Evolutionary conservation across 2,888 invertebrate genomes (phyloP).

Genomic region (Exephanes ischioxanthus): DNA sequence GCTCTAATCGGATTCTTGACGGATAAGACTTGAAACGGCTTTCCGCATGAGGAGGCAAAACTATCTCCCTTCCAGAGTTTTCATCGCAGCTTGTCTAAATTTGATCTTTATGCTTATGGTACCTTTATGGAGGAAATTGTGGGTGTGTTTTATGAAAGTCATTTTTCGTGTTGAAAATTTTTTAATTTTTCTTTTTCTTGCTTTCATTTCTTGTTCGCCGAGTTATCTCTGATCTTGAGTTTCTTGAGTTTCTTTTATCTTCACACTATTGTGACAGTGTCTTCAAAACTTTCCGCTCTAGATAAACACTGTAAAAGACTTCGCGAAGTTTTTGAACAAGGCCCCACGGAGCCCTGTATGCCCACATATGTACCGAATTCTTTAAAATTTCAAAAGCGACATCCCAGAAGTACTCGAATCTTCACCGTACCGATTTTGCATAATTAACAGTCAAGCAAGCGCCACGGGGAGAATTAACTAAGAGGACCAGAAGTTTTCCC

Average conservation of each 20-base stretch:
- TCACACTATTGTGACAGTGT: neutral
- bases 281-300: neutral
- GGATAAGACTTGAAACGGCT: constrained; percentile 4
- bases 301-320: neutral
- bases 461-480: neutral
- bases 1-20: constrained; percentile 1
- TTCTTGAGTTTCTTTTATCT: neutral
- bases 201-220: neutral
- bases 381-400: neutral
- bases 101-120: neutral
- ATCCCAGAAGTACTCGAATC: neutral
- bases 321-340: neutral
- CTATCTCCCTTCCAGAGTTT: neutral
- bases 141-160: neutral
- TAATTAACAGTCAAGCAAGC: neutral
- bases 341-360: neutral
- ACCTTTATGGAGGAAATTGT: neutral
- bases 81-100: neutral
- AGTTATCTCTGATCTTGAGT: neutral
- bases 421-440: neutral
- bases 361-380: neutral
- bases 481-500: neutral
- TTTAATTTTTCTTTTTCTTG: neutral
- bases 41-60: neutral
- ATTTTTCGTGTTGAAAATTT: neutral